Evolutionary conservation across 92 coral and sea anemone genomes (phyloP).

Genomic region (Pocillopora meandrina): DNA sequence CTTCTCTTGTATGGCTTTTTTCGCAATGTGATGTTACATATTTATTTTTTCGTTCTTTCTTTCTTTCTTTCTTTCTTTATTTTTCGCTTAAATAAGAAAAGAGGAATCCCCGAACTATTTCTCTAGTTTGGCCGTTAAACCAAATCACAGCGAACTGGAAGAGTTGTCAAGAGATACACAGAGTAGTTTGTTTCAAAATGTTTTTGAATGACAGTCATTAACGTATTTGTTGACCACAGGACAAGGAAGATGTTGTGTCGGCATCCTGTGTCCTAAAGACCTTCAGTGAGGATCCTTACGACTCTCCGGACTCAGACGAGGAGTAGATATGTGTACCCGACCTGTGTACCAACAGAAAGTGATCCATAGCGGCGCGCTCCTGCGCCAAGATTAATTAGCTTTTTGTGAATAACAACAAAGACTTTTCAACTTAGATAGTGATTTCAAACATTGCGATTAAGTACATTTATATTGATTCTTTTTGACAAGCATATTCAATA

Average conservation of each 20-base stretch:
- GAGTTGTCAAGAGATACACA: too few relatives aligned
- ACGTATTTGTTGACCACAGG: slow-evolving; percentile 39
- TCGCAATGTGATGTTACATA: too few relatives aligned
- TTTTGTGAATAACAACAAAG: background rate
- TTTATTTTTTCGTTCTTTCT: too few relatives aligned
- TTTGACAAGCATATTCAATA: background rate
- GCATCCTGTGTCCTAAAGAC: slow-evolving; percentile 94
- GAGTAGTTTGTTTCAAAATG: too few relatives aligned
- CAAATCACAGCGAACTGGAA: too few relatives aligned
- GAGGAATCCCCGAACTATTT: too few relatives aligned
- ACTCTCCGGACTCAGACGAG: slow-evolving; percentile 79
- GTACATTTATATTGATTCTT: slow-evolving; percentile 2
- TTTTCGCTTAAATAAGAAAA: too few relatives aligned
- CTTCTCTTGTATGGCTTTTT: too few relatives aligned
- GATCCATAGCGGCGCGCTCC: background rate
- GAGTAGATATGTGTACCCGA: slow-evolving; percentile 49
- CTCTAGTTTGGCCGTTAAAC: too few relatives aligned
- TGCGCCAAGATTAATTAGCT: background rate
- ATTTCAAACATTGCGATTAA: background rate
- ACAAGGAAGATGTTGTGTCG: slow-evolving; percentile 79
- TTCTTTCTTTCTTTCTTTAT: too few relatives aligned
- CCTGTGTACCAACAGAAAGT: background rate
- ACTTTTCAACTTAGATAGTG: slow-evolving; percentile 8
- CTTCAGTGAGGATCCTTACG: slow-evolving; percentile 84
- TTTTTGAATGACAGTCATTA: background rate